Evolutionary conservation across 2,797 vertebrate genomes (phyloP).

Genomic region (Crocodylus rhombifer): DNA sequence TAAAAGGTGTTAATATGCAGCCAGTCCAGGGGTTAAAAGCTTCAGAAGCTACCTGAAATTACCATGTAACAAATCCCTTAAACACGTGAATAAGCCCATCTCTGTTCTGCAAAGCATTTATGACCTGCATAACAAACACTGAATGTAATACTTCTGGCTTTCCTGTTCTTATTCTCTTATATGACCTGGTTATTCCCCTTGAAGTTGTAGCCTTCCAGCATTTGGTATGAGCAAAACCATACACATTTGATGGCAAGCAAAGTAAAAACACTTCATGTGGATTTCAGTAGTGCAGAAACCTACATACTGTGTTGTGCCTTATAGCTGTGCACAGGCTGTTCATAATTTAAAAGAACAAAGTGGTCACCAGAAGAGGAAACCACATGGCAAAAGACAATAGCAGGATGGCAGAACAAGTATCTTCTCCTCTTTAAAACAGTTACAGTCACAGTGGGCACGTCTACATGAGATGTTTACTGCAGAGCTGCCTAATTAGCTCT

Average conservation of each 20-base stretch:
- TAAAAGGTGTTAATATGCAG: too few relatives aligned
- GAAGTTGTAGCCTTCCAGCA: not conserved
- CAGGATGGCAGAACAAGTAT: rapidly evolving
- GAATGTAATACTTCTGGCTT: not conserved
- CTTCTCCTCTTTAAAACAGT: not conserved
- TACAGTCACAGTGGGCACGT: not conserved
- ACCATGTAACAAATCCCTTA: not conserved
- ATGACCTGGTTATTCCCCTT: not conserved
- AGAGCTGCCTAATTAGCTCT: too few relatives aligned
- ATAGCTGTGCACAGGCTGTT: rapidly evolving
- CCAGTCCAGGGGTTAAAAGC: too few relatives aligned
- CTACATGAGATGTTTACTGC: too few relatives aligned
- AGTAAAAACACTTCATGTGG: rapidly evolving
- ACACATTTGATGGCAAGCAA: not conserved
- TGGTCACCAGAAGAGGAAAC: rapidly evolving
- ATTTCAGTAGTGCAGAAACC: not conserved
- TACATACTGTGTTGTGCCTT: not conserved
- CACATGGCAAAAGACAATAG: not conserved
- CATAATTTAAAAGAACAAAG: rapidly evolving
- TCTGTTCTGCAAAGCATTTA: not conserved
- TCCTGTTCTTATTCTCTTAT: not conserved
- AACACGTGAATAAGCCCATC: not conserved
- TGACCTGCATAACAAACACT: not conserved
- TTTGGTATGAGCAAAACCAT: not conserved
- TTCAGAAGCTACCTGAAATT: too few relatives aligned